Percentiles rank a stretch among this genome's conserved stretches.
phyloP scores from a whole-genome alignment of 2,888 invertebrate species.

The Thymelicus acteon region DNA sequence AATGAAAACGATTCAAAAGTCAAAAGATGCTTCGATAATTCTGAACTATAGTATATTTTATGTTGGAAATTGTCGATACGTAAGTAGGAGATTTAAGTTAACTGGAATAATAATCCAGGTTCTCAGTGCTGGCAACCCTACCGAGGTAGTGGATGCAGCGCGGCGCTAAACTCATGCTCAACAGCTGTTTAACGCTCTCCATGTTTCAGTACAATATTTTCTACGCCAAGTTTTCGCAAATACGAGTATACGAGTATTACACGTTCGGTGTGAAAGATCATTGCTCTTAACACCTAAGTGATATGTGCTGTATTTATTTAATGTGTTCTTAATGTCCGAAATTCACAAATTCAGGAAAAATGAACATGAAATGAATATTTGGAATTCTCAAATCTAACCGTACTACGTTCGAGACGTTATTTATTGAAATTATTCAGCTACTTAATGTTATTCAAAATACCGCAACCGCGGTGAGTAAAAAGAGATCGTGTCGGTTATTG shows the following conservation, averaged over 20 bases:
- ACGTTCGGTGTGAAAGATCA: constrained; percentile 18
- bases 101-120: neutral
- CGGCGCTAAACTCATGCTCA: constrained; percentile 53
- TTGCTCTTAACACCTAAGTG: constrained; percentile 22
- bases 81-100: neutral
- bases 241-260: constrained; percentile 1
- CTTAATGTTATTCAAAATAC: constrained; percentile 82
- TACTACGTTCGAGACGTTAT: constrained; percentile 50
- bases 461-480: constrained; percentile 81
- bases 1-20: too few relatives aligned
- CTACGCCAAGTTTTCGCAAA: constrained; percentile 50
- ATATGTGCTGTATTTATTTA: neutral
- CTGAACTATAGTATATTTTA: too few relatives aligned
- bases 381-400: constrained; percentile 45
- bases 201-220: constrained; percentile 68
- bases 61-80: too few relatives aligned
- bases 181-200: constrained; percentile 72
- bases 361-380: neutral
- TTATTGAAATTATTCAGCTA: constrained; percentile 67
- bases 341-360: neutral
- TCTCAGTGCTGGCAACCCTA: constrained; percentile 18
- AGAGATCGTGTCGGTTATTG: constrained; percentile 80
- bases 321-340: too few relatives aligned
- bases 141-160: constrained; percentile 44
- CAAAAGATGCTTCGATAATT: too few relatives aligned